Conservation (phyloP, 2,888 invertebrate genomes). For the Oegoconia quadripuncta region DNA sequence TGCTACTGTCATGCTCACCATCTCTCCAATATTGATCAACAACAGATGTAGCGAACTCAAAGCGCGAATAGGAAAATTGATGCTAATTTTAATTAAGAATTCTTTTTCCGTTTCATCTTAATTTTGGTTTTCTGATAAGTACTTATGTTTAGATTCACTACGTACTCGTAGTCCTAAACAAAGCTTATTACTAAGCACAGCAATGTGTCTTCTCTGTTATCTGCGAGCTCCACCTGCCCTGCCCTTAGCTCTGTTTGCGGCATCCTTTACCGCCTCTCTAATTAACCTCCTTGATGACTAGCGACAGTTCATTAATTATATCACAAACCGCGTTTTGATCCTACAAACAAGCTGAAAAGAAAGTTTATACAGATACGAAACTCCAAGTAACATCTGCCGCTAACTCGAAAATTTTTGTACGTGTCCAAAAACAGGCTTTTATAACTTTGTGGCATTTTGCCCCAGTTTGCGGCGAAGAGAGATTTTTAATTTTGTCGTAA, state of each 20-base stretch:
- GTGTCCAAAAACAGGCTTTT: conserved; percentile 13
- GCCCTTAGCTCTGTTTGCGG: conserved; percentile 51
- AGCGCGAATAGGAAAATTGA: too few relatives aligned
- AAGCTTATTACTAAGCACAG: conserved; percentile 36
- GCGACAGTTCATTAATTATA: conserved; percentile 63
- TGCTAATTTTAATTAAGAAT: too few relatives aligned
- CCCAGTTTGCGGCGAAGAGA: conserved; percentile 28
- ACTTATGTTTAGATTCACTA: neutral
- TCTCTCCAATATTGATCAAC: too few relatives aligned
- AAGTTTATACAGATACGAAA: conserved; percentile 29
- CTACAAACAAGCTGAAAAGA: conserved; percentile 43
- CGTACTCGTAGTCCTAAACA: neutral
- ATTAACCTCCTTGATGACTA: conserved; percentile 58
- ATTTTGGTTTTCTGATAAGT: neutral
- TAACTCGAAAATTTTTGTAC: conserved; percentile 40
- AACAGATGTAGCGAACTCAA: too few relatives aligned
- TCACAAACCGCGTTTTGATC: conserved; percentile 49
- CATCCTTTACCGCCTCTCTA: conserved; percentile 39
- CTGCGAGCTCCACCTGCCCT: conserved; percentile 57
- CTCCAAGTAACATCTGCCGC: conserved; percentile 40
- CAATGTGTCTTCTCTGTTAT: conserved; percentile 47
- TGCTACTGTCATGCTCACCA: too few relatives aligned
- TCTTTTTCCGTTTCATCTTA: too few relatives aligned
- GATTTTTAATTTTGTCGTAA: conserved; percentile 25
- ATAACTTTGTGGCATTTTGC: conserved; percentile 12